Conservation (phyloP, 2,888 invertebrate genomes). For the Acleris holmiana region DNA sequence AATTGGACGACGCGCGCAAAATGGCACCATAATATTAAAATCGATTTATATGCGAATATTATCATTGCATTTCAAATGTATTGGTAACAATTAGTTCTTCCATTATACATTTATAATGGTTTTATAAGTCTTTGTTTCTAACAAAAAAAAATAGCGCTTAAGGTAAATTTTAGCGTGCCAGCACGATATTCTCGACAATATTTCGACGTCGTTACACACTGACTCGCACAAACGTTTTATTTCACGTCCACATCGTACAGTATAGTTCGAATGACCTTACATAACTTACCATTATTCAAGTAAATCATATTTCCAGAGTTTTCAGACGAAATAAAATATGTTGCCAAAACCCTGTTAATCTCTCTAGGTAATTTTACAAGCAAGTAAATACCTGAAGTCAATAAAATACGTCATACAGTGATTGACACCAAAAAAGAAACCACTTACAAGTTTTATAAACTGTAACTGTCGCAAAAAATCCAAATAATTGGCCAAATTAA, state of each 20-base stretch:
- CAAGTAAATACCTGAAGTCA: too few relatives aligned
- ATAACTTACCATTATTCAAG: too few relatives aligned
- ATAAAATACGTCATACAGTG: too few relatives aligned
- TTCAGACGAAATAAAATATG: too few relatives aligned
- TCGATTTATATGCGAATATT: background rate
- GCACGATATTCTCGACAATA: constrained; percentile 8
- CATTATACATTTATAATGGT: constrained; percentile 1
- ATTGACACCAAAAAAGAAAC: too few relatives aligned
- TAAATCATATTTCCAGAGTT: too few relatives aligned
- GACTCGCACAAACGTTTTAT: constrained; percentile 1
- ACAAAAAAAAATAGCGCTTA: background rate
- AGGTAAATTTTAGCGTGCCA: constrained; percentile 9
- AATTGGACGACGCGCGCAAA: constrained; percentile 42
- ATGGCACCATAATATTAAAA: constrained; percentile 16
- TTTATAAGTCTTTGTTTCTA: constrained; percentile 17
- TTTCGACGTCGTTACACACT: constrained; percentile 1
- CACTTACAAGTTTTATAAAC: too few relatives aligned
- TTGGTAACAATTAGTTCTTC: constrained; percentile 23
- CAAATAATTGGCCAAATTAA: too few relatives aligned
- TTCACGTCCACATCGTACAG: background rate
- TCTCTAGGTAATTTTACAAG: too few relatives aligned
- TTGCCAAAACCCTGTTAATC: too few relatives aligned
- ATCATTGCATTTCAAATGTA: constrained; percentile 18
- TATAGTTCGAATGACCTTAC: too few relatives aligned
- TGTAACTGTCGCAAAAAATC: too few relatives aligned